Evolutionary conservation across 2,113 vertebrate species (phyloP).

Genomic region (Rhinolophus sinicus): DNA sequence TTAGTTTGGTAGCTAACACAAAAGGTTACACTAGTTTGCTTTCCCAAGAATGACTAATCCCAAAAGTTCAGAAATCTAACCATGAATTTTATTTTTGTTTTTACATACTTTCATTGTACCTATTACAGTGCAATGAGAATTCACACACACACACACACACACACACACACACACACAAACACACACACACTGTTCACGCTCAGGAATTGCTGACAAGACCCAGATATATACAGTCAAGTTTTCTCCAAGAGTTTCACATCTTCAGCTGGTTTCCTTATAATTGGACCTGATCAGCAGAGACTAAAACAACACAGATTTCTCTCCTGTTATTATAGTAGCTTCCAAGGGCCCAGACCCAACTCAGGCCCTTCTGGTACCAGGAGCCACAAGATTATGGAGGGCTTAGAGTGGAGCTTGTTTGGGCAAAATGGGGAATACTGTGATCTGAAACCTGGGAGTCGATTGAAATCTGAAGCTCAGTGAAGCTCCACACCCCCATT

Average conservation of each 20-base stretch:
- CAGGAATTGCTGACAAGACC: not conserved
- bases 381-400: not conserved
- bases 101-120: not conserved
- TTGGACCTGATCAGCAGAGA: not conserved
- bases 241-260: not conserved
- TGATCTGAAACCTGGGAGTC: not conserved
- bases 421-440: not conserved
- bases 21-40: not conserved
- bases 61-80: not conserved
- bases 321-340: not conserved
- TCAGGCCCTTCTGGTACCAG: not conserved
- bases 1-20: not conserved
- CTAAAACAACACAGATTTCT: not conserved
- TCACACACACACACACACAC: not conserved
- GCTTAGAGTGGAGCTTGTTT: not conserved
- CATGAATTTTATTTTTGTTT: not conserved
- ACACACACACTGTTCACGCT: not conserved
- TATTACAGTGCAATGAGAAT: not conserved
- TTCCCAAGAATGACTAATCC: not conserved
- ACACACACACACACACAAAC: not conserved
- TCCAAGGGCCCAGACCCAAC: not conserved
- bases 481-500: rapidly evolving
- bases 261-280: not conserved
- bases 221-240: not conserved
- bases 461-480: not conserved